These are phyloP conservation scores for Cecidostiba fungosa DNA, from an alignment of 2,888 invertebrate genomes.

Conservation along the genomic window DNA sequence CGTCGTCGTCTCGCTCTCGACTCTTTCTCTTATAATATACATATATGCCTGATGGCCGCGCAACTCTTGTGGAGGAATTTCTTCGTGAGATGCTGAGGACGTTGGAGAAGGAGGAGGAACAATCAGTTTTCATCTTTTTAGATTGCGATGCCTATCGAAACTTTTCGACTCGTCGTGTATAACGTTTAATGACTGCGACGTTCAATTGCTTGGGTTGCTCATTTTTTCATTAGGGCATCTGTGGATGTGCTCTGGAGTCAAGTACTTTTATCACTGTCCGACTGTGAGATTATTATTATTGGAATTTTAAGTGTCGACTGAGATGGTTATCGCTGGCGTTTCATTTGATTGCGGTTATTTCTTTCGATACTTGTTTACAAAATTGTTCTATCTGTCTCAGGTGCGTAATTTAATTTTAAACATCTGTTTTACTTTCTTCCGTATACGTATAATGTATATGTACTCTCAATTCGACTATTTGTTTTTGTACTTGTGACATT, in stretches of 20 bases:
- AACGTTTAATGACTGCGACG: not conserved
- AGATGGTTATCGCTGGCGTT: not conserved
- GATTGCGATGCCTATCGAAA: not conserved
- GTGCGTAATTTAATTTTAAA: not conserved
- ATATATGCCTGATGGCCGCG: not conserved
- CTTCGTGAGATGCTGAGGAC: not conserved
- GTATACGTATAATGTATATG: no score
- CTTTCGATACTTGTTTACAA: not conserved
- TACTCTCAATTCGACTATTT: no score
- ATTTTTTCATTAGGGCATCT: not conserved
- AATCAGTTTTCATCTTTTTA: not conserved
- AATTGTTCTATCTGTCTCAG: not conserved
- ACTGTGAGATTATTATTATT: not conserved
- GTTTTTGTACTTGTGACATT: not conserved
- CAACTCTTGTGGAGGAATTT: constrained; percentile 11
- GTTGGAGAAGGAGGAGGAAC: not conserved
- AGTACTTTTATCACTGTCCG: not conserved
- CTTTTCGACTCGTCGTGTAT: not conserved
- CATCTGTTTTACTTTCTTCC: not conserved
- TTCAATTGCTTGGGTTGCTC: not conserved
- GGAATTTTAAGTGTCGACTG: not conserved
- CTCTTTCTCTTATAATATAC: not conserved
- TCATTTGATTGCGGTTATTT: not conserved
- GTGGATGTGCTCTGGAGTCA: not conserved
- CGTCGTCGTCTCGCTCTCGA: not conserved